Conservation (phyloP, 2,113 vertebrate genomes). For the Platanista minor region DNA sequence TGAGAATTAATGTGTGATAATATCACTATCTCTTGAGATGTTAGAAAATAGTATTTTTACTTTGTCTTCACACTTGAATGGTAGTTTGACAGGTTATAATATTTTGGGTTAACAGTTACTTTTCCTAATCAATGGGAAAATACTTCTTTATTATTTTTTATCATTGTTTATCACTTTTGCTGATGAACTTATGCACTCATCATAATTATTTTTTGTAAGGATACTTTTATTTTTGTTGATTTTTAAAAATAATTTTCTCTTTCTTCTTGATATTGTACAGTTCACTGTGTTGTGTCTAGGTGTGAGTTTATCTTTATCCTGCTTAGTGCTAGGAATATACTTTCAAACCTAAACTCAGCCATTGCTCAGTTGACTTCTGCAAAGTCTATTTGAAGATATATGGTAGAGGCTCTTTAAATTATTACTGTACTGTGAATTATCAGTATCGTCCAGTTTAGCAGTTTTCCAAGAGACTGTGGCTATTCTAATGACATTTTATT, state of each 20-base stretch:
- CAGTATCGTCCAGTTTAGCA: neutral
- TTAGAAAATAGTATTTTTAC: neutral
- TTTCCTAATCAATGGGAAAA: neutral
- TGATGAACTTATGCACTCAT: neutral
- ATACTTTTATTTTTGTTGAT: neutral
- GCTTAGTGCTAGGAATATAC: neutral
- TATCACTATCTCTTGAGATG: neutral
- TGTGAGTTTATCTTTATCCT: neutral
- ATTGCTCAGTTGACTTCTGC: neutral
- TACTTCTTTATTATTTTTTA: neutral
- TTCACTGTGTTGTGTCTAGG: neutral
- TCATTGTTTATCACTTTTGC: neutral
- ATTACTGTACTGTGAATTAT: neutral
- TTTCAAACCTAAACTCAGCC: neutral
- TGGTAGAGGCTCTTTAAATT: neutral
- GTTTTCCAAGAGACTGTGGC: neutral
- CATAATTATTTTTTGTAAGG: neutral
- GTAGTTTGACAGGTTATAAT: neutral
- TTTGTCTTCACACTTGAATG: neutral
- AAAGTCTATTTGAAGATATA: neutral
- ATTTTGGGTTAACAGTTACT: neutral
- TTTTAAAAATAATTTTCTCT: neutral
- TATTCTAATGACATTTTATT: neutral
- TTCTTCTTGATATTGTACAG: neutral
- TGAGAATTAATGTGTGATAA: neutral